Evolutionary conservation across 2,113 vertebrate genomes (phyloP).

Genomic region (Callipepla californica): DNA sequence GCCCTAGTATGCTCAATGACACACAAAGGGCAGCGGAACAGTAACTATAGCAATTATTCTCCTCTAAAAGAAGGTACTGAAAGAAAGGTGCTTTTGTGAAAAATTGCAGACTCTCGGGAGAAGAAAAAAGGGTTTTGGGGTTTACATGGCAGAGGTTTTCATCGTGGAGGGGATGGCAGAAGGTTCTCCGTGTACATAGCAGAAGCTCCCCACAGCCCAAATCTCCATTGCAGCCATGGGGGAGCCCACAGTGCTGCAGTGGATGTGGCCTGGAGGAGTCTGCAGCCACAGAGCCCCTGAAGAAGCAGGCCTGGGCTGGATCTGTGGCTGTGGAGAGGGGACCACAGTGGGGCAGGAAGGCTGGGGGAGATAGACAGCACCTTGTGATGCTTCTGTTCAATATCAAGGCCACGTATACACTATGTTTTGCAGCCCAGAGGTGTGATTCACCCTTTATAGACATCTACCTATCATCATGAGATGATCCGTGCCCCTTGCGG

Average conservation of each 20-base stretch:
- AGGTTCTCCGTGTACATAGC: not conserved
- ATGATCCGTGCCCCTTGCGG: not conserved
- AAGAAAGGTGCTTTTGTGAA: slow-evolving; percentile 12
- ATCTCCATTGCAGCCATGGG: not conserved
- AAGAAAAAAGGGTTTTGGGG: not conserved
- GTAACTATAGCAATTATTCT: not conserved
- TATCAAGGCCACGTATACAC: not conserved
- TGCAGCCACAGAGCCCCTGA: not conserved
- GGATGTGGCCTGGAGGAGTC: not conserved
- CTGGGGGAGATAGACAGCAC: not conserved
- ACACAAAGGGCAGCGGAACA: slow-evolving; percentile 7
- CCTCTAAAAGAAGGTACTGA: not conserved
- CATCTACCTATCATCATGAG: not conserved
- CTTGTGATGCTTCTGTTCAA: not conserved
- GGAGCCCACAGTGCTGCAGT: not conserved
- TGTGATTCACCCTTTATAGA: too few relatives aligned
- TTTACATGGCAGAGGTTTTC: not conserved
- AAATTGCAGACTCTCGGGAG: not conserved
- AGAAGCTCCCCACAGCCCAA: not conserved
- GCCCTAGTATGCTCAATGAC: slow-evolving; percentile 7
- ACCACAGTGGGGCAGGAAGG: not conserved
- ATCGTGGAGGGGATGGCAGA: not conserved
- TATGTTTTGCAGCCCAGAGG: not conserved
- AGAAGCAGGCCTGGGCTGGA: not conserved
- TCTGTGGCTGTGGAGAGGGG: not conserved